These are phyloP conservation scores for Himalopsyche phryganea DNA, from an alignment of 1,140 invertebrate species.

Conservation along the genomic window DNA sequence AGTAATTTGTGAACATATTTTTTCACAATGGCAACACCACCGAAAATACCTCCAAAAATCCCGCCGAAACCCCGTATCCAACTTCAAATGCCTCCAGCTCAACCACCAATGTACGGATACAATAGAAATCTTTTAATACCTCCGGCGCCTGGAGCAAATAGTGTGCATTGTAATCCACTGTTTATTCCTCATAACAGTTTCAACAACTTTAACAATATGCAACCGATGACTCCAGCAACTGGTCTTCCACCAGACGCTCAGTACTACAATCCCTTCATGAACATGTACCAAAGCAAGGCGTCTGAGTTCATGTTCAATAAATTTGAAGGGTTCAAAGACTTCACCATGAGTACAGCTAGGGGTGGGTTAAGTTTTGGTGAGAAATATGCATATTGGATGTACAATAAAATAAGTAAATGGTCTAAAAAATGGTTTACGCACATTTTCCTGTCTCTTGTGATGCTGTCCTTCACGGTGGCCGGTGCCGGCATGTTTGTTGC, in stretches of 20 bases:
- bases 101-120: conserved; percentile 39
- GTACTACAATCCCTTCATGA: conserved; percentile 54
- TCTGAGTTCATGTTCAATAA: conserved; percentile 73
- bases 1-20: too few species aligned
- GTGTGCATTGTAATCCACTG: conserved; percentile 17
- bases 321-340: conserved; percentile 71
- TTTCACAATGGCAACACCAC: conserved; percentile 21
- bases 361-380: conserved; percentile 77
- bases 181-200: conserved; percentile 5
- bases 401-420: conserved; percentile 70
- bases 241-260: conserved; percentile 46
- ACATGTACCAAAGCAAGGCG: conserved; percentile 61
- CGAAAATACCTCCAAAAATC: conserved; percentile 38
- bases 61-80: conserved; percentile 53
- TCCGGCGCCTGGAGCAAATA: conserved; percentile 45
- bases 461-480: conserved; percentile 71
- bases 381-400: conserved; percentile 74
- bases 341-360: conserved; percentile 67
- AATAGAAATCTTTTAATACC: conserved; percentile 41
- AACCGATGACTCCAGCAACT: conserved; percentile 50
- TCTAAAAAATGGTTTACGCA: conserved; percentile 86
- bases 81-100: conserved; percentile 51
- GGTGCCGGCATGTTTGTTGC: conserved; percentile 74
- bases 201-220: conserved; percentile 39
- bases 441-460: conserved; percentile 74